Conservation (phyloP, 2,113 vertebrate genomes). For the Conger conger region DNA sequence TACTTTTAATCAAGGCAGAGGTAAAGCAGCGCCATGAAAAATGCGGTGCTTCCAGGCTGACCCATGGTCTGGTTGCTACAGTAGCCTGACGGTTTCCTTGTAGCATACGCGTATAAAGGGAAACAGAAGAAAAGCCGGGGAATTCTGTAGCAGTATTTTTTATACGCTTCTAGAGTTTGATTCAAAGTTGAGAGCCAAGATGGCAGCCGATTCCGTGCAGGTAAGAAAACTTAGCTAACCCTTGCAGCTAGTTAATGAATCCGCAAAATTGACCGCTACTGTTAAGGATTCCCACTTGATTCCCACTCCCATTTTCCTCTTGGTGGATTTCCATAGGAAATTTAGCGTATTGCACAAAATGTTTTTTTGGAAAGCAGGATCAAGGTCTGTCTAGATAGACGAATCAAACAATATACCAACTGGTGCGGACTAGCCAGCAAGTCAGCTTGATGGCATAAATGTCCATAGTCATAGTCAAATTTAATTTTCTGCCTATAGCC, state of each 20-base stretch:
- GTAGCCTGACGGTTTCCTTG: slow-evolving; percentile 26
- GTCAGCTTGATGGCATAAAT: neutral
- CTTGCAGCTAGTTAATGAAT: slow-evolving; percentile 54
- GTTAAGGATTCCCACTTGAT: neutral
- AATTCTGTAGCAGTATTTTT: slow-evolving; percentile 30
- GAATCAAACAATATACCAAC: slow-evolving; percentile 51
- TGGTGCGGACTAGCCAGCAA: slow-evolving; percentile 19
- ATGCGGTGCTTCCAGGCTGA: slow-evolving; percentile 50
- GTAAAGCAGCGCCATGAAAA: slow-evolving; percentile 49
- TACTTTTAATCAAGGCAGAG: neutral
- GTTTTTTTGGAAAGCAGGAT: slow-evolving; percentile 62
- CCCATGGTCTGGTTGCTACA: slow-evolving; percentile 43
- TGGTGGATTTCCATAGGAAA: neutral
- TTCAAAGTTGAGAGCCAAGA: slow-evolving; percentile 77
- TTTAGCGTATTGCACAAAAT: slow-evolving; percentile 26
- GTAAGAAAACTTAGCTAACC: slow-evolving; percentile 77
- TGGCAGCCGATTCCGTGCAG: slow-evolving; percentile 80
- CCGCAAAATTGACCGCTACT: neutral
- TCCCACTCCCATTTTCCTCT: neutral
- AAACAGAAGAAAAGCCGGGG: slow-evolving; percentile 54
- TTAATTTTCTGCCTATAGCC: neutral
- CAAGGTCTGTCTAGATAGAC: slow-evolving; percentile 64
- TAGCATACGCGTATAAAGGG: slow-evolving; percentile 53
- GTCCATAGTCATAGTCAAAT: neutral
- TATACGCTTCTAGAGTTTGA: slow-evolving; percentile 69